Percentiles rank a stretch among this genome's conserved stretches.
phyloP scores from a whole-genome alignment of 2,113 vertebrate genomes.

The Connochaetes taurinus region DNA sequence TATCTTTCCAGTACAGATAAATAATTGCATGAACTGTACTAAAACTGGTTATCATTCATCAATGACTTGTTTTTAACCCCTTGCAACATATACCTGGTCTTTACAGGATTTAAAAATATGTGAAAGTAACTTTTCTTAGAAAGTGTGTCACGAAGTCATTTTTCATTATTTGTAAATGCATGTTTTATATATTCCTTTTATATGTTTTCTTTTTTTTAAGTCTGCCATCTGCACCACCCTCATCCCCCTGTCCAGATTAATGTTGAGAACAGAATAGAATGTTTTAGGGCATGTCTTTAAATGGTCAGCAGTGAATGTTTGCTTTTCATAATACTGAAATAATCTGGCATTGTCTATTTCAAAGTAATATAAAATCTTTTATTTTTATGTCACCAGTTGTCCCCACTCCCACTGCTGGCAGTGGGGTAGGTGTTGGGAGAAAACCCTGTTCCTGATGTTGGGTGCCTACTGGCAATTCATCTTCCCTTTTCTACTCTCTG shows the following conservation, averaged over 20 bases:
- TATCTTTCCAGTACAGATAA: slow-evolving; percentile 25
- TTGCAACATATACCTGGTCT: slow-evolving; percentile 10
- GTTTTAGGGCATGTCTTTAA: neutral
- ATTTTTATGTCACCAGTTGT: slow-evolving; percentile 26
- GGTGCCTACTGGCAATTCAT: neutral
- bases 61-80: slow-evolving; percentile 1
- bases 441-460: accelerated
- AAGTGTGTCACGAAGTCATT: neutral
- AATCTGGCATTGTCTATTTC: slow-evolving; percentile 35
- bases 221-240: neutral
- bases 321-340: slow-evolving; percentile 42
- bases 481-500: slow-evolving; percentile 1
- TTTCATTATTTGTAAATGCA: slow-evolving; percentile 53
- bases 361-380: neutral
- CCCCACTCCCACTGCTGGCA: slow-evolving; percentile 52
- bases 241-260: neutral
- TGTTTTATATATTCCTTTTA: neutral
- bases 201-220: slow-evolving; percentile 44
- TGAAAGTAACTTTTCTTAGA: slow-evolving; percentile 44
- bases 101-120: slow-evolving; percentile 9
- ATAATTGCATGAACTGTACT: neutral
- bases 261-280: neutral
- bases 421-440: neutral
- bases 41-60: slow-evolving; percentile 14
- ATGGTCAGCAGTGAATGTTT: slow-evolving; percentile 25